These are phyloP conservation scores for Lasioglossum villosulum DNA, from an alignment of 2,888 invertebrate species.

Conservation along the genomic window DNA sequence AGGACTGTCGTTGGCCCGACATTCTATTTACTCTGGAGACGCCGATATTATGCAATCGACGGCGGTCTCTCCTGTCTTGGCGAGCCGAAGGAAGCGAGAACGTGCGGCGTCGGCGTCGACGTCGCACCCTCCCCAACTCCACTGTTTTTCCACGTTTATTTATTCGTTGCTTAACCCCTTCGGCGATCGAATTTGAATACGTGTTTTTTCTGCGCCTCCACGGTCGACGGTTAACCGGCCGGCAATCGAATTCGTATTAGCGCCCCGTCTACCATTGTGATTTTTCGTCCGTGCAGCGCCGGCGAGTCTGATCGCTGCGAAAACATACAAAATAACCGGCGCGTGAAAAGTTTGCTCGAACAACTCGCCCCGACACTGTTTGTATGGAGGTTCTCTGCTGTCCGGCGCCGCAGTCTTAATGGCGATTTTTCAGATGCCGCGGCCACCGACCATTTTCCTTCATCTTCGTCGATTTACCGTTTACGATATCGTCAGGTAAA, in stretches of 20 bases:
- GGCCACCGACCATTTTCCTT: background rate
- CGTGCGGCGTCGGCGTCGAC: background rate
- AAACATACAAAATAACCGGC: background rate
- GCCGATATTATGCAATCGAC: constrained; percentile 79
- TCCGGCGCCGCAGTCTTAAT: background rate
- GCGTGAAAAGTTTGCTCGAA: background rate
- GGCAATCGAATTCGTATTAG: background rate
- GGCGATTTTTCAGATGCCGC: background rate
- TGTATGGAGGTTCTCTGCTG: background rate
- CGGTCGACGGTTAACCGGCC: constrained; percentile 30
- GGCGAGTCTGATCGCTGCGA: background rate
- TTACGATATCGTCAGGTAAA: background rate
- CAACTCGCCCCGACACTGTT: background rate
- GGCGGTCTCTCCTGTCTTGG: constrained; percentile 58
- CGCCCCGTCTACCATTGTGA: background rate
- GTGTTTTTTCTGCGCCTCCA: constrained; percentile 19
- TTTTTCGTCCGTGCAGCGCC: background rate
- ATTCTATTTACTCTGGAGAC: constrained; percentile 79
- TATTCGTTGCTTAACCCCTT: constrained; percentile 29
- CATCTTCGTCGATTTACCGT: background rate
- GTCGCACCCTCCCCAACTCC: background rate
- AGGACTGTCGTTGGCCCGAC: constrained; percentile 65
- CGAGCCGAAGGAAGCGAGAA: constrained; percentile 11
- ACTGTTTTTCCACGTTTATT: constrained; percentile 41
- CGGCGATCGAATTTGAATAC: constrained; percentile 20